Percentiles rank a stretch among this genome's conserved stretches.
Evolutionary conservation across 1,140 invertebrate genomes (phyloP).

Genomic region (Drosophila serrata): DNA sequence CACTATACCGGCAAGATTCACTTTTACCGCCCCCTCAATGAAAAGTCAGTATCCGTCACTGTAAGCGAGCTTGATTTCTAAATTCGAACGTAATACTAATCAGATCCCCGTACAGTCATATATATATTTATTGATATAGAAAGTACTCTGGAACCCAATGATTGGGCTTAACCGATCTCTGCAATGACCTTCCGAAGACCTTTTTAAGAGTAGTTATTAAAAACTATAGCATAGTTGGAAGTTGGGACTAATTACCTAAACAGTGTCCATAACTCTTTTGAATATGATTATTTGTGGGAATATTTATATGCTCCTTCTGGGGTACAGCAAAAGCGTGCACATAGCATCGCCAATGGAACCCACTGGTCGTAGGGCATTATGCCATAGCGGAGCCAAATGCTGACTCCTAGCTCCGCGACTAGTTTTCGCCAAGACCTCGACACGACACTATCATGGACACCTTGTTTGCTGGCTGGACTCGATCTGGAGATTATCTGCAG

Average conservation of each 20-base stretch:
- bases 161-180: not conserved
- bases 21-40: too few relatives aligned
- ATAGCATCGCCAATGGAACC: constrained; percentile 5
- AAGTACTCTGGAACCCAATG: constrained; percentile 1
- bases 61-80: constrained; percentile 32
- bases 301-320: not conserved
- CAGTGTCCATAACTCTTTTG: not conserved
- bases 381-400: not conserved
- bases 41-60: too few relatives aligned
- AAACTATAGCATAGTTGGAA: not conserved
- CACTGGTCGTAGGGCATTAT: constrained; percentile 21
- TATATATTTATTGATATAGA: constrained; percentile 28
- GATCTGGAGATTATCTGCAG: constrained; percentile 56
- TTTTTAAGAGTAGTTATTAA: not conserved
- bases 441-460: constrained; percentile 26
- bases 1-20: too few relatives aligned
- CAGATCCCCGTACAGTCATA: constrained; percentile 21
- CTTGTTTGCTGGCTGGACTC: constrained; percentile 43
- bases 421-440: constrained; percentile 18
- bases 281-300: not conserved
- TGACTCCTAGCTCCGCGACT: not conserved
- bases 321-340: not conserved
- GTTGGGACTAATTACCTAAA: not conserved
- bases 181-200: not conserved
- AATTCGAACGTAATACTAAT: constrained; percentile 48